Conservation (phyloP, 2,888 invertebrate species). For the Oxytorus armatus region DNA sequence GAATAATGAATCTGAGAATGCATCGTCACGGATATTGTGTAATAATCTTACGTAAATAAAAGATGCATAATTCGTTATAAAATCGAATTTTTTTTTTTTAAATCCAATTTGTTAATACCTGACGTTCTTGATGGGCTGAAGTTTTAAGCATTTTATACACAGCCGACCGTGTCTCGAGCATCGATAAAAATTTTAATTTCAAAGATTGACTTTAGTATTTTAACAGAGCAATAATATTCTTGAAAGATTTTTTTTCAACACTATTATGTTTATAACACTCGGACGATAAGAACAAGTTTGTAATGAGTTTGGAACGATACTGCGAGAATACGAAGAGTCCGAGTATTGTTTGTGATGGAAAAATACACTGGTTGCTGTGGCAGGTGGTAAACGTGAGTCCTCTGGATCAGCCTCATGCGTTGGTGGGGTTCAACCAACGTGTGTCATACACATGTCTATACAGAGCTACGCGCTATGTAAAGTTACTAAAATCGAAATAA, state of each 20-base stretch:
- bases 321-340: conserved; percentile 41
- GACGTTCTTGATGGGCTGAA: conserved; percentile 83
- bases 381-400: conserved; percentile 75
- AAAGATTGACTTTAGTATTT: conserved; percentile 6
- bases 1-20: conserved; percentile 18
- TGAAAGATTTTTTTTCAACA: conserved; percentile 1
- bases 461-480: no score
- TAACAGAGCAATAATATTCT: not conserved
- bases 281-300: conserved; percentile 32
- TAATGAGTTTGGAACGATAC: conserved; percentile 28
- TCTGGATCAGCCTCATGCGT: no score
- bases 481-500: no score
- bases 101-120: conserved; percentile 73
- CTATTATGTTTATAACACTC: not conserved
- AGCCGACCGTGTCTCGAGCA: conserved; percentile 84
- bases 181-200: conserved; percentile 62
- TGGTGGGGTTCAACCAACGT: conserved; percentile 14
- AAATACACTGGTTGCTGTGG: conserved; percentile 79
- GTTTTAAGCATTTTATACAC: conserved; percentile 84
- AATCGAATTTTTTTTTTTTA: not conserved
- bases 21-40: conserved; percentile 34
- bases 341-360: conserved; percentile 60
- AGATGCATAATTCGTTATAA: conserved; percentile 21
- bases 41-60: conserved; percentile 24
- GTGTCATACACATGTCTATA: no score